Base-by-base conservation (phyloP, 30 jellyfish, hydroid and myxozoan genomes). In the Pseudorhiza aurosa region DNA sequence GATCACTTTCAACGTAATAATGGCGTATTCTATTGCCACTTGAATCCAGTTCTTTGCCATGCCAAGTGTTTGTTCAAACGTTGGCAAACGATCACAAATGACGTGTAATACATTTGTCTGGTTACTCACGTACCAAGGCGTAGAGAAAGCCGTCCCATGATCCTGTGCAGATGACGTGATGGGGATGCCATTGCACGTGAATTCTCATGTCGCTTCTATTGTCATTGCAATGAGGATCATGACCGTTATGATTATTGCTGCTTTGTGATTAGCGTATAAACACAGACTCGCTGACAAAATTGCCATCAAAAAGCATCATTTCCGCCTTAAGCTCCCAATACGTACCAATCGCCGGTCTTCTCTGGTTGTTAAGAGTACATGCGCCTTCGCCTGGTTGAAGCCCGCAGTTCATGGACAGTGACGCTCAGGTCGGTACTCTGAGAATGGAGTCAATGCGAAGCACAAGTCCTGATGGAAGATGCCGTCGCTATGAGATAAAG, bases 161-260 rank as follows among this genome's bases (percentile, higher is more conserved):
- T 68, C 31, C 63, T 53, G 1, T 53, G 33, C 67, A 36, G 24
- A 19, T 53, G 19, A 53, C 36, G 33, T 53, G 67, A 53, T 53
- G 67, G 4, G 36, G 24, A 53, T 15, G 35, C 14, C 37, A 53
- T 53, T 0, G 24, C 9, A 53, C 24, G 67, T 53, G 67, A 53
- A 53, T 17, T 53, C 67, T 15, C 3, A 9, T n/a, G 67, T 22
- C 19, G 8, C 14, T 6, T 9, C 5, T 19, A 36, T 18, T 80
- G 91, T 80, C 84, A 80, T 64, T 80, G 65, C 62, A 8, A 67
- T 36, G 22, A 44, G 43, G 91, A 80, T 80, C 72, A 80, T 39
- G 82, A 80, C 91, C 91, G 91, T 80, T 80, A 80, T 21, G 75
- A 29, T 80, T 47, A 28, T 80, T 80, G 91, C 65, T 84, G 43